Percentiles rank a stretch among this genome's conserved stretches.
These are phyloP conservation scores for Myodes glareolus DNA, from an alignment of 2,113 vertebrate genomes.

Conservation along the genomic window DNA sequence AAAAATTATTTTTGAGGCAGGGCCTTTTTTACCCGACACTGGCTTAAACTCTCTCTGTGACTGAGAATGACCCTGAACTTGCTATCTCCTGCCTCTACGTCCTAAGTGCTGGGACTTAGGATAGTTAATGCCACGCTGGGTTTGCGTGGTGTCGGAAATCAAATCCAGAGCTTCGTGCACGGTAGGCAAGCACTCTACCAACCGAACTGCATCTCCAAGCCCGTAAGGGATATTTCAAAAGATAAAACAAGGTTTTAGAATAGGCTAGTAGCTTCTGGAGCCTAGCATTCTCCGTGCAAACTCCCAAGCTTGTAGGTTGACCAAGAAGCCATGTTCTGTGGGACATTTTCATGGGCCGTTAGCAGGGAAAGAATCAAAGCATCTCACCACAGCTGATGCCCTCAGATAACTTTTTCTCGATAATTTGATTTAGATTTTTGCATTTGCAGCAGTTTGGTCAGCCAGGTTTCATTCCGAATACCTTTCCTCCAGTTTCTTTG, in stretches of 20 bases:
- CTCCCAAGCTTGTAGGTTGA: neutral
- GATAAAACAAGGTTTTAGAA: neutral
- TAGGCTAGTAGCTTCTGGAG: neutral
- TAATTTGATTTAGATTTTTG: neutral
- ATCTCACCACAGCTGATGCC: neutral
- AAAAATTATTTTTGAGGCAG: neutral
- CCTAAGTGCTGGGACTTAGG: neutral
- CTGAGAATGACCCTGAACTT: neutral
- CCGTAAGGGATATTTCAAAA: neutral
- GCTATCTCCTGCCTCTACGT: neutral
- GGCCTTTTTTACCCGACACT: neutral
- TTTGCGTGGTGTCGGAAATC: neutral
- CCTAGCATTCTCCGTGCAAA: neutral
- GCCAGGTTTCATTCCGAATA: conserved; percentile 72
- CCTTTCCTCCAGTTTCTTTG: conserved; percentile 68
- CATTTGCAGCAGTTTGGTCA: conserved; percentile 29
- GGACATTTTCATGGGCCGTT: neutral
- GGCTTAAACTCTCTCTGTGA: neutral
- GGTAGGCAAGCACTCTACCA: neutral
- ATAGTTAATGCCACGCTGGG: neutral
- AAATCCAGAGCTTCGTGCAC: neutral
- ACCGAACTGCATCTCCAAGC: neutral
- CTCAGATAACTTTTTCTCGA: neutral
- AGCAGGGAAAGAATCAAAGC: neutral
- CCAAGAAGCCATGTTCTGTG: neutral